Base-by-base conservation (phyloP, 30 jellyfish, hydroid and myxozoan species). In the Haliclystus octoradiatus region DNA sequence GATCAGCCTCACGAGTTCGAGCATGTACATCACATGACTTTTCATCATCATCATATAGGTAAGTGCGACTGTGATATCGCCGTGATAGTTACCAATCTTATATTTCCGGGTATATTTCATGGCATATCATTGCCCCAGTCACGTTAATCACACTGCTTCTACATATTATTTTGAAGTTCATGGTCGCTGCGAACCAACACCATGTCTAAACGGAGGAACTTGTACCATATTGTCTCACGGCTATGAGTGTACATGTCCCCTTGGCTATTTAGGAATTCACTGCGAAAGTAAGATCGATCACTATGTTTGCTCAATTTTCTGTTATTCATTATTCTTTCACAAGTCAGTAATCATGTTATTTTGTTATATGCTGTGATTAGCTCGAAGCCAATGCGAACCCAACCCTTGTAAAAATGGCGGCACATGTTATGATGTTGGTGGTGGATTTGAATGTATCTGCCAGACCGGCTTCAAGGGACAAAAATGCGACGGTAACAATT, bases 351-450 rank as follows among this genome's bases (percentile, higher is more conserved):
- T n/a, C n/a, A n/a, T n/a, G n/a, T n/a, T n/a, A n/a, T n/a, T n/a
- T n/a, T n/a, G n/a, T n/a, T n/a, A n/a, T n/a, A n/a, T 40, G 14
- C 9, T 62, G 33, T 34, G 49, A 29, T 15, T 52, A 89, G 98
- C 98, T 28, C 98, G 98, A 35, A 81, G 95, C 40, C 98, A 89
- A 61, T 89, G 98, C 64, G 98, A 89, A 33, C 98, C 98, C 0
- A 75, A 68, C 28, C 98, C 98, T 0, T 89, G 98, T 63, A 61
- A 94, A 23, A 89, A 89, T 52, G 95, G 98, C 12, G 98, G 98
- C 14, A 89, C 98, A 2, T 89, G 98, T 31, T 89, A 89, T 51
- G 98, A 89, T 74, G 98, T 82, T 19, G 98, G 98, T 5, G 98
- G 98, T 0, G 75, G 94, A 34, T 89, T 89, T 33, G 98, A 89